Base-by-base conservation (phyloP, 2,888 invertebrate genomes). In the Rutpela maculata region DNA sequence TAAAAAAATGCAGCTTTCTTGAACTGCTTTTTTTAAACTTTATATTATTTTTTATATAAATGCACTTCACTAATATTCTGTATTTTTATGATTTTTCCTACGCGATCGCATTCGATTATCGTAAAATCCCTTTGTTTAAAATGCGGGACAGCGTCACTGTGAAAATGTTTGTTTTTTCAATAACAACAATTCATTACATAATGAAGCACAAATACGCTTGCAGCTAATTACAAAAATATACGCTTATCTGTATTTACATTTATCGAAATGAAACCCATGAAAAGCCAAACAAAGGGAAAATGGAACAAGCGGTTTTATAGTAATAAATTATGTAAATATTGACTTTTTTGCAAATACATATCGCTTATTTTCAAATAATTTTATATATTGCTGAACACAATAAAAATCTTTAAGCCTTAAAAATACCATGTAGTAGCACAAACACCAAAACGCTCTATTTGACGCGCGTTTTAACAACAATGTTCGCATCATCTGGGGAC, bases 261-360 rank as follows among this genome's bases (percentile, higher is more conserved):
- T 57, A 38, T 19, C 57, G 12, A 2, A 70, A 19, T 19, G 68
- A 17, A 19, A 60, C 43, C 22, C n/a, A 15, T 22, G 59, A 43
- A 60, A 60, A 22, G 43, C 15, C 26, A 56, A 31, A 55, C 71
- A 43, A 35, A 43, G 18, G 26, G 57, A 59, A 59, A 59, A 57
- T 35, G n/a, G 38, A 38, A 35, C 59, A 9, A 19, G 59, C 69
- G 69, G 31, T 62, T 15, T 38, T 18, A n/a, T 12, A 11, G 31
- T 22, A 4, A 19, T 55, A 63, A 69, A 59, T 55, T 63, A 50
- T 72, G 63, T 59, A 63, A 72, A 72, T 72, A 72, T 72, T 72
- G 55, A 55, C 11, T 55, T 62, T 72, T 63, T 17, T 18, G 50
- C 55, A 55, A 38, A 69, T 31, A 67, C 10, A 19, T 55, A 55